A percentile compares a stretch with the other conserved stretches of the same genome.
These are phyloP conservation scores for Tribolium freemani DNA, from an alignment of 2,888 invertebrate genomes.

Conservation along the genomic window DNA sequence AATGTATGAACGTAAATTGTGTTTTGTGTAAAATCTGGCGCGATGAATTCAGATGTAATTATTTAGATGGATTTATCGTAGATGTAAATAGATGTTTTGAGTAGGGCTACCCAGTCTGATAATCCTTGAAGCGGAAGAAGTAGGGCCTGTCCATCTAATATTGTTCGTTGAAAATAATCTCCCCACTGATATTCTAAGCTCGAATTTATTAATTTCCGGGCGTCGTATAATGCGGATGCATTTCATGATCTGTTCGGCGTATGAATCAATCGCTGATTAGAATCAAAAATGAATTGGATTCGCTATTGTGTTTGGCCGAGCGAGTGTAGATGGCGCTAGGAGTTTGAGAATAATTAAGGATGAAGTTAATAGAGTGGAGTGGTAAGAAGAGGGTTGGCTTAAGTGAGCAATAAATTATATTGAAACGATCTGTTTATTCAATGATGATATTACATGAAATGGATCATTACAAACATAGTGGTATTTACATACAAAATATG, in stretches of 20 bases:
- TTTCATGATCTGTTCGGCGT: conserved; percentile 7
- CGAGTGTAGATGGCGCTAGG: conserved; percentile 17
- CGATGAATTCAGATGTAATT: neutral
- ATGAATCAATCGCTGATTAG: neutral
- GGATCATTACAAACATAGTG: conserved; percentile 50
- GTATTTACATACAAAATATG: conserved; percentile 57
- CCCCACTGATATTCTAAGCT: conserved; percentile 7
- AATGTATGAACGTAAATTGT: too few relatives aligned
- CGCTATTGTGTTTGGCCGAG: neutral
- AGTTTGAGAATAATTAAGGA: conserved; percentile 4
- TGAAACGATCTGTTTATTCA: conserved; percentile 56
- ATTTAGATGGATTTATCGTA: neutral
- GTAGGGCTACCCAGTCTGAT: neutral
- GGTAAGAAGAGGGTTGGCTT: conserved; percentile 23
- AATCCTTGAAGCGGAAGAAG: neutral
- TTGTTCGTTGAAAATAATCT: conserved; percentile 12
- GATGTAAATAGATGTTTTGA: neutral
- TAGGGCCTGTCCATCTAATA: neutral
- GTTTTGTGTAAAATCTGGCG: too few relatives aligned
- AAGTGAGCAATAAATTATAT: conserved; percentile 47
- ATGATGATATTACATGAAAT: conserved; percentile 53
- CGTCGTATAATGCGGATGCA: neutral
- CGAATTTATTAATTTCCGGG: conserved; percentile 26
- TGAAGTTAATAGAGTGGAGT: conserved; percentile 17
- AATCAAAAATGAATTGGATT: neutral